A percentile compares a stretch with the other conserved stretches of the same genome.
Conservation (phyloP, 2,113 vertebrate species). For the Sigmodon hispidus region DNA sequence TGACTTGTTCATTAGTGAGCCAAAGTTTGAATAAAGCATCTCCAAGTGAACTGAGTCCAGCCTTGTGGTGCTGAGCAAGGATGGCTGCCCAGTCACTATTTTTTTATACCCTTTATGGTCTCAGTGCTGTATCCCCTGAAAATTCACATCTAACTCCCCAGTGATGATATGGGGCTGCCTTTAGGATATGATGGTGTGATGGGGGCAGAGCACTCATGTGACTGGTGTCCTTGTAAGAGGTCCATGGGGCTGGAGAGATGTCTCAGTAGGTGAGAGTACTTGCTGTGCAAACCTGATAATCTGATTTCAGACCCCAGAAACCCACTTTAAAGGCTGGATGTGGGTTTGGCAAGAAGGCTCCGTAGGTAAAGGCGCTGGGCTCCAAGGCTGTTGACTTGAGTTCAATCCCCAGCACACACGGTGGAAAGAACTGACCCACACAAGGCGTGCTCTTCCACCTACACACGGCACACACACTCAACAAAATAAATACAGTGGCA, state of each 20-base stretch:
- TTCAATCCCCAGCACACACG: not conserved
- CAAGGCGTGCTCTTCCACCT: not conserved
- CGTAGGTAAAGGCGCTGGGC: not conserved
- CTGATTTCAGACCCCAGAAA: not conserved
- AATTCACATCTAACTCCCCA: not conserved
- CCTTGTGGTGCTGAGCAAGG: not conserved
- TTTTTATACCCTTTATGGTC: not conserved
- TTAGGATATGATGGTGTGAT: not conserved
- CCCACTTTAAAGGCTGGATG: not conserved
- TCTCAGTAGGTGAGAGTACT: not conserved
- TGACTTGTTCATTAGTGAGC: not conserved
- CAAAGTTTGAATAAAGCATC: not conserved
- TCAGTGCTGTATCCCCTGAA: not conserved
- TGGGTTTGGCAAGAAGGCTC: not conserved
- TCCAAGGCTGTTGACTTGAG: too few relatives aligned
- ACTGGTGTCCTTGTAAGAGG: not conserved
- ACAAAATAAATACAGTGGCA: not conserved
- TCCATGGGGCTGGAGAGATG: not conserved
- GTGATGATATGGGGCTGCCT: not conserved
- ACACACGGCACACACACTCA: not conserved
- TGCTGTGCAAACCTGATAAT: not conserved
- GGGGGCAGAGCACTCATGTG: not conserved
- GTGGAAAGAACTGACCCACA: not conserved
- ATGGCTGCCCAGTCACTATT: not conserved
- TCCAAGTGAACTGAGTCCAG: not conserved